Base-by-base conservation (phyloP, 2,888 invertebrate species). In the Volucella bombylans region DNA sequence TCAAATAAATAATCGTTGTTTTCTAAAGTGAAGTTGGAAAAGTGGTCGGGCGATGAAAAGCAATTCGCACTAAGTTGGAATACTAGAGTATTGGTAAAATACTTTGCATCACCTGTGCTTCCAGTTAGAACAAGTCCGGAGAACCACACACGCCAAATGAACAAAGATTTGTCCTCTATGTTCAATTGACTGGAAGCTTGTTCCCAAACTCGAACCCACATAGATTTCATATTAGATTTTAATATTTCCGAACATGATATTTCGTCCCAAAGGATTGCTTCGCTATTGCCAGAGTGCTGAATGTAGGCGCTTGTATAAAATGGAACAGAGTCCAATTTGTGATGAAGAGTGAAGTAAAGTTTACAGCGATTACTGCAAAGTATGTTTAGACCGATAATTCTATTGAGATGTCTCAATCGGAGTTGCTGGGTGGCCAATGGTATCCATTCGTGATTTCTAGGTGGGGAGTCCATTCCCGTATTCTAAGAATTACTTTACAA, bases 41-140 rank as follows among this genome's bases (percentile, higher is more conserved):
- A 88, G 62, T 89, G 87, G 81, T 93, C 93, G 52, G 94, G 88
- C 0, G 94, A 94, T 49, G 96, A 95, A 90, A 97, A 98, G 89
- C 94, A 96, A 4, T 97, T 97, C 47, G 97, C 97, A 86, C 96
- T 96, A 94, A 98, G 94, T 92, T 96, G 95, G 91, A 98, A 97
- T 88, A 98, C 95, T 87, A 96, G 92, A 87, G 95, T 94, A 90
- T 92, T 92, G 3, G 81, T 71, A 11, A 88, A 87, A 68, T 89
- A 90, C 76, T 90, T 90, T 0, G 88, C 79, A 31, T 89, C 88
- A 0, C 69, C 77, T 14, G 83, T 76, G 68, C 87, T 88, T 43
- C 68, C 88, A 69, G 89, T 78, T 41, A 95, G 96, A 68, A 95
- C 93, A 12, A 98, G 93, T 0, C 97, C 97, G 76, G 95, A 95